phyloP scores from a whole-genome alignment of 2,888 invertebrate genomes.

The Holacanthella duospinosa region DNA sequence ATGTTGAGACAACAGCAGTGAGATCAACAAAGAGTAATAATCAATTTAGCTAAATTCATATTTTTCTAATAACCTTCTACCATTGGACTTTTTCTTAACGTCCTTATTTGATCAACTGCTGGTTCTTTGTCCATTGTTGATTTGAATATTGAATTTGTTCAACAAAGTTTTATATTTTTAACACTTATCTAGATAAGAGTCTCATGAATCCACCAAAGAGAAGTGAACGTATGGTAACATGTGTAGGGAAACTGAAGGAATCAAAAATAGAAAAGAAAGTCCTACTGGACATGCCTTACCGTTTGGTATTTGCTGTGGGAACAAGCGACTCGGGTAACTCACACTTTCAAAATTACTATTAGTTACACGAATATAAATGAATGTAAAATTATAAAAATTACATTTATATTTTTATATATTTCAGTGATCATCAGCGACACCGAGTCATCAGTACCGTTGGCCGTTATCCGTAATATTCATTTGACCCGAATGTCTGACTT shows the following conservation, averaged over 20 bases:
- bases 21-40: background rate
- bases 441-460: conserved; percentile 69
- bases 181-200: conserved; percentile 22
- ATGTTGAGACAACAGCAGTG: too few species aligned
- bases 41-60: background rate
- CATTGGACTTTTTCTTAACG: too few species aligned
- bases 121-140: background rate
- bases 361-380: background rate
- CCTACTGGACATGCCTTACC: conserved; percentile 52
- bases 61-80: background rate
- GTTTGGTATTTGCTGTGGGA: conserved; percentile 83
- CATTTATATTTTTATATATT: conserved; percentile 3
- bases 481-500: conserved; percentile 79
- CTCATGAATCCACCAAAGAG: conserved; percentile 26
- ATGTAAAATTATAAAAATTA: background rate
- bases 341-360: background rate
- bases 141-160: background rate
- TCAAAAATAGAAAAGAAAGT: conserved; percentile 14
- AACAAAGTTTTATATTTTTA: too few species aligned
- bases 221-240: conserved; percentile 22
- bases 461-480: conserved; percentile 69
- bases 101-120: too few species aligned
- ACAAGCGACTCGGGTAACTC: conserved; percentile 55
- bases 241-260: conserved; percentile 21
- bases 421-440: conserved; percentile 77